phyloP scores from a whole-genome alignment of 2,888 invertebrate species.

The Tipula helvola region DNA sequence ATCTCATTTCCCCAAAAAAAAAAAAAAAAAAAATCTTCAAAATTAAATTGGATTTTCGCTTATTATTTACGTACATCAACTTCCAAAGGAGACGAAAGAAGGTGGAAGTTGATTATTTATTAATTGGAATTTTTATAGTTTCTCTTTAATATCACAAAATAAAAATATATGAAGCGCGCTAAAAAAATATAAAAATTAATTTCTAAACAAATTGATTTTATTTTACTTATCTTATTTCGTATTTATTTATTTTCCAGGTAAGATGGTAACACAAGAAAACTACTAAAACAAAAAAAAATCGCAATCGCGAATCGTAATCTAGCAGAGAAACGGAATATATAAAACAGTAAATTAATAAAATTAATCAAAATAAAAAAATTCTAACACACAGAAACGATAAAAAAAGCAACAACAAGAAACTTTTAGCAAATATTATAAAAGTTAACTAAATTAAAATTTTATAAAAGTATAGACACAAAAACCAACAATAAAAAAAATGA shows the following conservation, averaged over 20 bases:
- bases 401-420: background rate
- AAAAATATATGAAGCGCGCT: background rate
- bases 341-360: background rate
- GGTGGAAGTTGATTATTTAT: background rate
- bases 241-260: constrained; percentile 12
- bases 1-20: background rate
- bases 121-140: background rate
- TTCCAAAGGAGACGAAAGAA: background rate
- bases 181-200: background rate
- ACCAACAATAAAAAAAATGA: background rate
- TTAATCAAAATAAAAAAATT: background rate
- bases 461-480: background rate
- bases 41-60: background rate
- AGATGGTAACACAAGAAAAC: constrained; percentile 10
- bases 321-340: background rate
- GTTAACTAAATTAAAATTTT: background rate
- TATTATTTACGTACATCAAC: background rate
- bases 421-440: background rate
- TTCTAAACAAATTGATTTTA: background rate
- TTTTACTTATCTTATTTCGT: background rate
- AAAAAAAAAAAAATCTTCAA: background rate
- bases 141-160: background rate
- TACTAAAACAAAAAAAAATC: background rate
- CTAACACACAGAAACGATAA: background rate
- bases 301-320: background rate